Evolutionary conservation across 37 sponge, comb jelly and placozoan genomes (phyloP).

Genomic region (Spongilla lacustris): DNA sequence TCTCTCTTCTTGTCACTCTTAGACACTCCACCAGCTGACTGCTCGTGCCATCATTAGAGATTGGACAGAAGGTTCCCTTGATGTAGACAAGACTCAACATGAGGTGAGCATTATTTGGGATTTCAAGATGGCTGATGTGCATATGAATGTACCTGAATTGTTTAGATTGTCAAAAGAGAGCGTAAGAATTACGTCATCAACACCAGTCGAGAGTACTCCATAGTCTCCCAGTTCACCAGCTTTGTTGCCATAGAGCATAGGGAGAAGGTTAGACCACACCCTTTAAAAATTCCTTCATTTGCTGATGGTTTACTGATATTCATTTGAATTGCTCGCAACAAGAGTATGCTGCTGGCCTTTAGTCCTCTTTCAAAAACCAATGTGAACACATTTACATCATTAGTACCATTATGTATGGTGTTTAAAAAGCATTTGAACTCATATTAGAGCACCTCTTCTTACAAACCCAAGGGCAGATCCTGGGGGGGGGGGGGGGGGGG

Average conservation of each 20-base stretch:
- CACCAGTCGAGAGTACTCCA: conserved; percentile 90
- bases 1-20: not conserved
- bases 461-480: not conserved
- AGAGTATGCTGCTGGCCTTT: too few species aligned
- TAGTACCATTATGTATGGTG: conserved; percentile 1
- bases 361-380: not conserved
- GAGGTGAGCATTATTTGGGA: conserved; percentile 66
- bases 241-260: conserved; percentile 98
- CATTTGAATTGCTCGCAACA: too few species aligned
- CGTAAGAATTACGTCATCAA: conserved; percentile 88
- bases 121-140: not conserved
- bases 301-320: too few species aligned
- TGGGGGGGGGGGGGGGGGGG: too few species aligned
- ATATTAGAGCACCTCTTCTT: not conserved
- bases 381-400: not conserved
- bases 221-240: conserved; percentile 97
- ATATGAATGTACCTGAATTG: conserved; percentile 1
- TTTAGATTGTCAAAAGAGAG: conserved; percentile 80
- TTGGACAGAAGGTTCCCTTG: conserved; percentile 89
- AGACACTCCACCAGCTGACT: conserved; percentile 93
- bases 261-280: conserved; percentile 70
- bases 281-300: too few species aligned
- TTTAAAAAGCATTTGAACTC: not conserved
- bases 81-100: conserved; percentile 80
- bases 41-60: conserved; percentile 96